Percentiles rank a stretch among this genome's conserved stretches.
These are phyloP conservation scores for Fragum whitleyi DNA, from an alignment of 2,888 invertebrate species.

Conservation along the genomic window DNA sequence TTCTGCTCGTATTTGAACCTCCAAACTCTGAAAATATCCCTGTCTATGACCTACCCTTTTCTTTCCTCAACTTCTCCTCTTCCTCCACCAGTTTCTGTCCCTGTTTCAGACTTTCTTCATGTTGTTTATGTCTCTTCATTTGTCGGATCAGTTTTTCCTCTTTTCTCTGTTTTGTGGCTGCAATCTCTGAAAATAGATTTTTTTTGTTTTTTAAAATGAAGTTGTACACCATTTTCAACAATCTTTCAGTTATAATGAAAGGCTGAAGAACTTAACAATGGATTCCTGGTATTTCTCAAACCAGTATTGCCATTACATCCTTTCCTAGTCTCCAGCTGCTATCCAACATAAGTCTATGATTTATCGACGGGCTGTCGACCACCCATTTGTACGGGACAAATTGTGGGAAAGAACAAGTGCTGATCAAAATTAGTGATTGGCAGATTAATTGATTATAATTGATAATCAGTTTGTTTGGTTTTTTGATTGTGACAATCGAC, in stretches of 20 bases:
- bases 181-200: constrained; percentile 69
- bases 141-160: constrained; percentile 79
- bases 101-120: constrained; percentile 20
- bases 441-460: no score
- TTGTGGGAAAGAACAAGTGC: no score
- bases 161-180: constrained; percentile 77
- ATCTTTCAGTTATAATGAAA: background rate
- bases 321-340: no score
- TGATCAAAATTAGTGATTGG: no score
- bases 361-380: no score
- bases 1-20: background rate
- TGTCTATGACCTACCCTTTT: background rate
- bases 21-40: background rate
- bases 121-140: constrained; percentile 71
- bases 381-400: no score
- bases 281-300: no score
- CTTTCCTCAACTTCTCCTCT: constrained; percentile 43
- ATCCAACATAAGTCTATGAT: no score
- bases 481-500: no score
- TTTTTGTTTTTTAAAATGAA: background rate
- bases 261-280: background rate
- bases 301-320: no score
- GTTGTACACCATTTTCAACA: background rate
- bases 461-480: no score
- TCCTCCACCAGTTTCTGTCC: constrained; percentile 65